Evolutionary conservation across 2,113 vertebrate genomes (phyloP).

Genomic region (Sturnus vulgaris): DNA sequence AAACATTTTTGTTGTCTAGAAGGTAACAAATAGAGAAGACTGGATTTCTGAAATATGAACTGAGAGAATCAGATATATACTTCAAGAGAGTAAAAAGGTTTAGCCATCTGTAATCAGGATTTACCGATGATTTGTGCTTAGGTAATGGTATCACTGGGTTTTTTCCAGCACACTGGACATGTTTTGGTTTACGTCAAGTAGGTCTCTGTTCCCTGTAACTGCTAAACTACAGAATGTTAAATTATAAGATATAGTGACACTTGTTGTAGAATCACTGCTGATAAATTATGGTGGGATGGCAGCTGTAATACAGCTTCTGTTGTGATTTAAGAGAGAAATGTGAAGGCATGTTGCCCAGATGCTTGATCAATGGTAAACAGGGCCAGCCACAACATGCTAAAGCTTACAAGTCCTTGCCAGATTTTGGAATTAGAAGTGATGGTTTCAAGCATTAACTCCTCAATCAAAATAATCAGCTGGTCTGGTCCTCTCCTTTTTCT

Average conservation of each 20-base stretch:
- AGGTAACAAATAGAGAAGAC: background rate
- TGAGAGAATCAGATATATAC: background rate
- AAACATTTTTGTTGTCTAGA: background rate
- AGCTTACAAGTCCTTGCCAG: constrained; percentile 7
- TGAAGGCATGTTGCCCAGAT: background rate
- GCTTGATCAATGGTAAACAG: background rate
- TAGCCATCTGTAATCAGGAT: background rate
- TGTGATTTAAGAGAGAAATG: constrained; percentile 1
- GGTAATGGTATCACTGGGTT: background rate
- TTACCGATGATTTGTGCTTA: background rate
- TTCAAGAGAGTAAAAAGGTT: background rate
- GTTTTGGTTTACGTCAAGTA: background rate
- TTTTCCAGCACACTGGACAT: background rate
- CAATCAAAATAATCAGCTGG: background rate
- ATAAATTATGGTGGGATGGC: background rate
- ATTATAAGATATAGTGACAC: background rate
- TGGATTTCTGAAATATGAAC: background rate
- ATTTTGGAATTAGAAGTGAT: background rate
- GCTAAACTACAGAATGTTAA: background rate
- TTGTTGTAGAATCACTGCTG: background rate
- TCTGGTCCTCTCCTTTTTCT: background rate
- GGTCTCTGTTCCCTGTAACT: background rate
- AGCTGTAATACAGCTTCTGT: background rate
- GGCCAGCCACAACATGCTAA: background rate
- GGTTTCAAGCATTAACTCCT: background rate